phyloP scores from a whole-genome alignment of 1,140 invertebrate genomes.

The Steinernema feltiae region DNA sequence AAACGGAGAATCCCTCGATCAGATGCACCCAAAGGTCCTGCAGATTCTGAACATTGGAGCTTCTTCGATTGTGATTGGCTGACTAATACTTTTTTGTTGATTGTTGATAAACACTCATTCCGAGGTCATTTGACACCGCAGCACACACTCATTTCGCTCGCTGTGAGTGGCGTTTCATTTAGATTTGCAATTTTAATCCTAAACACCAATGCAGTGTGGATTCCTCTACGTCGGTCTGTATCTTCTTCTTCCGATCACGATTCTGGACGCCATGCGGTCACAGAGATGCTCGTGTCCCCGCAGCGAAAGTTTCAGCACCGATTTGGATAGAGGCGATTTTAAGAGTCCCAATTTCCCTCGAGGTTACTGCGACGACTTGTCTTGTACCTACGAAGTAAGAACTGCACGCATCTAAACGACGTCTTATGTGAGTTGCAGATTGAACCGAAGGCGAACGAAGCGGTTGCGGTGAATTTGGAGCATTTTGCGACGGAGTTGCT shows the following conservation, averaged over 20 bases:
- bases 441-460: constrained; percentile 20
- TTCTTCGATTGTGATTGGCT: constrained; percentile 87
- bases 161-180: too few relatives aligned
- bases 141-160: too few relatives aligned
- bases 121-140: background rate
- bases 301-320: background rate
- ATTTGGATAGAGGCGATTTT: background rate
- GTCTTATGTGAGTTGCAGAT: background rate
- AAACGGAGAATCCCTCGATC: constrained; percentile 25
- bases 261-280: too few relatives aligned
- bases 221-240: too few relatives aligned
- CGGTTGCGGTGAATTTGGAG: constrained; percentile 17
- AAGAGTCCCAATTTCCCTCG: background rate
- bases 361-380: background rate
- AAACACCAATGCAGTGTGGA: too few relatives aligned
- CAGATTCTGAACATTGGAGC: constrained; percentile 63
- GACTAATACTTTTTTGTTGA: background rate
- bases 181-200: too few relatives aligned
- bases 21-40: constrained; percentile 30
- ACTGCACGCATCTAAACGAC: background rate
- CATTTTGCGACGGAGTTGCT: constrained; percentile 3
- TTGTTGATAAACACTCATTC: background rate
- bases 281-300: background rate
- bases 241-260: background rate
- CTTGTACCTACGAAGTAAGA: background rate